Conservation (phyloP, 2,797 vertebrate species). For the Merluccius polli region DNA sequence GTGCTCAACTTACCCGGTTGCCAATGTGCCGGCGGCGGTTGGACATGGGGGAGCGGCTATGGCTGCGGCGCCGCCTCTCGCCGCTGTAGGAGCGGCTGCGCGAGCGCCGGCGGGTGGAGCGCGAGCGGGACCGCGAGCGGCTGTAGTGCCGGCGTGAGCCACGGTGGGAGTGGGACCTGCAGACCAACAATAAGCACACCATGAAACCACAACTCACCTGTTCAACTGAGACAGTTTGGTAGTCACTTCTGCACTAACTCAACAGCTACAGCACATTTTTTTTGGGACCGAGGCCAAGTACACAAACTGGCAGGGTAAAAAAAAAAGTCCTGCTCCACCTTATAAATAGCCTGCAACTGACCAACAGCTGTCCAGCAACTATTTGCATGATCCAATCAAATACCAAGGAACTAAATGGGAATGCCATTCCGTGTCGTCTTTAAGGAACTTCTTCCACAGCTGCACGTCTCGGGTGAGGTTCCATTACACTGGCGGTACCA, state of each 20-base stretch:
- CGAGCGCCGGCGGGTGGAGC: slow-evolving; percentile 82
- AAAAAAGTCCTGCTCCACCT: not conserved
- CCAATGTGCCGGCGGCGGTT: slow-evolving; percentile 90
- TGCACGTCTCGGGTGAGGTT: not conserved
- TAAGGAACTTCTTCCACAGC: not conserved
- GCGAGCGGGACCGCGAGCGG: slow-evolving; percentile 84
- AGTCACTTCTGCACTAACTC: not conserved
- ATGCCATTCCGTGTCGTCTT: not conserved
- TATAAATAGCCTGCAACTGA: not conserved
- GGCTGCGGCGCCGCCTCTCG: slow-evolving; percentile 81
- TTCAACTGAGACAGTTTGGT: not conserved
- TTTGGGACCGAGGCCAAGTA: not conserved
- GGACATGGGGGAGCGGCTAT: slow-evolving; percentile 96
- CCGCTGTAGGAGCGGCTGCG: slow-evolving; percentile 88
- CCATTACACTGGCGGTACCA: not conserved
- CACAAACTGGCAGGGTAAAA: not conserved
- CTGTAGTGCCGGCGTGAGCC: slow-evolving; percentile 90
- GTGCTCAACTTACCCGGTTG: slow-evolving; percentile 78
- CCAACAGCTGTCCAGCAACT: not conserved
- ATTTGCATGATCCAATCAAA: not conserved
- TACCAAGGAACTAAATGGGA: not conserved
- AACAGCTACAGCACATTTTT: not conserved
- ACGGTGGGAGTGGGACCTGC: slow-evolving; percentile 86
- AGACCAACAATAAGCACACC: not conserved
- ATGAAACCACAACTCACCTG: not conserved